A percentile compares a stretch with the other conserved stretches of the same genome.
phyloP scores from a whole-genome alignment of 2,888 invertebrate genomes.

The Heliconius sara region DNA sequence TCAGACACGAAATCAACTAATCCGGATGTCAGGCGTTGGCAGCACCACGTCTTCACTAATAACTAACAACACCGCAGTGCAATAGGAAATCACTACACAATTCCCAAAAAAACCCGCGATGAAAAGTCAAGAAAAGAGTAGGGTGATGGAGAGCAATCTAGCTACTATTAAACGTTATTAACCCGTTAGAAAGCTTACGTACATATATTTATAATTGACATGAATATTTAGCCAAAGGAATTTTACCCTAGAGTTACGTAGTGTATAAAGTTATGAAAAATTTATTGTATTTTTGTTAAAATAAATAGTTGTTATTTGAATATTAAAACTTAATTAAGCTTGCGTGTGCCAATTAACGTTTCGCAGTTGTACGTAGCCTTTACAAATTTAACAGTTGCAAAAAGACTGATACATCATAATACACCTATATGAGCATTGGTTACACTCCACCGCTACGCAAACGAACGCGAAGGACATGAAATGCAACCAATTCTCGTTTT shows the following conservation, averaged over 20 bases:
- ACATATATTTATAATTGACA: not conserved
- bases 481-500: slow-evolving; percentile 6
- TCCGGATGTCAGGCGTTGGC: too few relatives aligned
- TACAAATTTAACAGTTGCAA: slow-evolving; percentile 2
- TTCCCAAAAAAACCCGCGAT: too few relatives aligned
- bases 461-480: slow-evolving; percentile 8
- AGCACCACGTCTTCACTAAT: too few relatives aligned
- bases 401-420: slow-evolving; percentile 24
- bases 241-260: not conserved
- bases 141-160: too few relatives aligned
- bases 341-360: not conserved
- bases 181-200: not conserved
- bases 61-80: too few relatives aligned
- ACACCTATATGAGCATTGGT: slow-evolving; percentile 4
- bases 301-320: not conserved
- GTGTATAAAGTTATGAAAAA: not conserved
- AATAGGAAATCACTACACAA: too few relatives aligned
- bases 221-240: not conserved
- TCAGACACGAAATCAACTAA: too few relatives aligned
- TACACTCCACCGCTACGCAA: slow-evolving; percentile 15
- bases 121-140: not conserved
- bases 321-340: not conserved
- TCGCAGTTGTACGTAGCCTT: not conserved
- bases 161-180: not conserved
- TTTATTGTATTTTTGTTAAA: not conserved